Evolutionary conservation across 2,888 invertebrate species (phyloP), one percentile per base, ranked within the genome.

Genomic region (Hirudinaria manillensis): DNA sequence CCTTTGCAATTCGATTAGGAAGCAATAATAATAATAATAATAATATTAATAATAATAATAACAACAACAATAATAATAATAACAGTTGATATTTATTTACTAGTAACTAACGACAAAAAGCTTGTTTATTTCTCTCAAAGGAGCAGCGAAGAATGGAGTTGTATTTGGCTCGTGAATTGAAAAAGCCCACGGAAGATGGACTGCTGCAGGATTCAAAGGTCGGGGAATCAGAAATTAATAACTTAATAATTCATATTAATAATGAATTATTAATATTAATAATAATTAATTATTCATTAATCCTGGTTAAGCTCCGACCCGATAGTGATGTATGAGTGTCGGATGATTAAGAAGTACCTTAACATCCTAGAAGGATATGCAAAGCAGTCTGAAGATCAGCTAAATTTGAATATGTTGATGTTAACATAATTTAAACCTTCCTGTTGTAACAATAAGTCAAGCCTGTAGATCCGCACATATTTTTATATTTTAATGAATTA

Each of bases 171-270:
- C 89, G 87, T 86, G 91, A 87, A 88, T 89, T 89, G 87, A 90
- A 93, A 82, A 92, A 93, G 84, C 94, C 95, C 0, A 91, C 92
- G 81, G 96, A 96, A 85, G 96, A 96, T 84, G 91, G 94, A 82
- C 91, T 93, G 80, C 86, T 96, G 24, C 88, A 89, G 76, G 88
- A 89, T 84, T 77, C 77, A 27, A 81, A 82, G 81, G 85, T 84
- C 19, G 24, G 24, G 75, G 53, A 53, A 53, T 53, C 21, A 21
- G 53, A 16, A 53, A 53, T 53, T 53, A 53, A 53, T 53, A 13
- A 53, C 13, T 56, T 56, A 16, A 19, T 27, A 13, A 29, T 61
- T 61, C 3, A 29, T 21, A 27, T 61, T 16, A 16, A 24, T 61
- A 29, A 24, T 61, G 7, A 61, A 61, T 45, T 7, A 38, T 38